A percentile compares a stretch with the other conserved stretches of the same genome.
Evolutionary conservation across 2,113 vertebrate genomes (phyloP).

Genomic region (Dasyornis broadbenti): DNA sequence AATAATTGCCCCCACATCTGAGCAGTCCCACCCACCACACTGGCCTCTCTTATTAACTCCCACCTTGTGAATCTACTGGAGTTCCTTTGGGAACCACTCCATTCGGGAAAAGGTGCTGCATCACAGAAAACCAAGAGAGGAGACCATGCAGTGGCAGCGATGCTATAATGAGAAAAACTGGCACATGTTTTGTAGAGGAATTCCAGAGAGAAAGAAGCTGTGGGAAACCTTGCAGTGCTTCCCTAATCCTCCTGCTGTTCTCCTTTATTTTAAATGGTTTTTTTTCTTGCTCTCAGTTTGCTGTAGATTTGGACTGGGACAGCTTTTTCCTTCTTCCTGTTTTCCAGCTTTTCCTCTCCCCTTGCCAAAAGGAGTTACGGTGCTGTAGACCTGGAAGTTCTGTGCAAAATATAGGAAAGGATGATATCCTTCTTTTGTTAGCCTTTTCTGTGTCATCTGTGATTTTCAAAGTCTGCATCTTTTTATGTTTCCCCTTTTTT

Average conservation of each 20-base stretch:
- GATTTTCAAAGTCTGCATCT: background rate
- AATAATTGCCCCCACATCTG: background rate
- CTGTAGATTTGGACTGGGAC: background rate
- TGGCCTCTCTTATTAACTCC: background rate
- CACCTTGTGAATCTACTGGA: too few relatives aligned
- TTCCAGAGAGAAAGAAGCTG: background rate
- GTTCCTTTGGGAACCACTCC: background rate
- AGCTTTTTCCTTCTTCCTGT: background rate
- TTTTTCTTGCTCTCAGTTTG: background rate
- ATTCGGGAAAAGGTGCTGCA: background rate
- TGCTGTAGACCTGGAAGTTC: background rate
- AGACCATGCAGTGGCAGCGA: fast-evolving
- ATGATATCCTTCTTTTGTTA: background rate
- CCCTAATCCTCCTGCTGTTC: background rate
- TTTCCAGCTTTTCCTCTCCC: background rate
- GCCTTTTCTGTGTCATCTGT: background rate
- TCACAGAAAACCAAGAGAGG: background rate
- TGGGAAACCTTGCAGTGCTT: background rate
- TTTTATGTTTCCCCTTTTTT: background rate
- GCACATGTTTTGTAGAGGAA: background rate
- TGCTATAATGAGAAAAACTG: background rate
- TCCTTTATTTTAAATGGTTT: background rate
- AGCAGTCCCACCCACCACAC: fast-evolving
- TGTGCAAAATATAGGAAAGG: background rate
- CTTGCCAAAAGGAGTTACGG: background rate